A percentile compares a stretch with the other conserved stretches of the same genome.
Conservation (phyloP, 1,140 invertebrate genomes). For the Goniozus legneri region DNA sequence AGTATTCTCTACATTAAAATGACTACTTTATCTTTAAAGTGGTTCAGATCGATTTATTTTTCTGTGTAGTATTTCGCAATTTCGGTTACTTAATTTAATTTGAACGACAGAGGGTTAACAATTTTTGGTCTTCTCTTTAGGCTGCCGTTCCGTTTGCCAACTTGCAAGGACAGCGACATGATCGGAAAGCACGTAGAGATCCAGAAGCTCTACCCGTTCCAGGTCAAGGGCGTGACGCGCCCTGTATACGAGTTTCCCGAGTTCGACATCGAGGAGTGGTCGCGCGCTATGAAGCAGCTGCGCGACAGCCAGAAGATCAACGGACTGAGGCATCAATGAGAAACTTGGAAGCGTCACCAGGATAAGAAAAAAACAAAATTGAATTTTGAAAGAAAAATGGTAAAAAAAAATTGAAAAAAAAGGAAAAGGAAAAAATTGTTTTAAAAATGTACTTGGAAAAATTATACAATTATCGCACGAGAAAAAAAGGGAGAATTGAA, state of each 20-base stretch:
- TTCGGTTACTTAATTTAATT: too few species aligned
- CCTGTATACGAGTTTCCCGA: slow-evolving; percentile 18
- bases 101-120: too few species aligned
- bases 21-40: too few species aligned
- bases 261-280: slow-evolving; percentile 13
- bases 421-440: too few species aligned
- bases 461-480: too few species aligned
- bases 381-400: background rate
- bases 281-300: slow-evolving; percentile 9
- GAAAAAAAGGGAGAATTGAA: too few species aligned
- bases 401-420: background rate
- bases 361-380: background rate
- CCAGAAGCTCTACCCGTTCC: slow-evolving; percentile 20
- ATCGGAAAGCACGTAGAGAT: slow-evolving; percentile 12
- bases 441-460: too few species aligned
- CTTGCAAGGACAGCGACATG: slow-evolving; percentile 16
- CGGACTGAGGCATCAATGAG: too few species aligned
- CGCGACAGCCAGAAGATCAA: slow-evolving; percentile 4
- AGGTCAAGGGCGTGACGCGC: background rate
- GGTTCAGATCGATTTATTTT: too few species aligned
- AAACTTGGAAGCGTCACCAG: too few species aligned
- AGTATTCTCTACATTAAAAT: too few species aligned
- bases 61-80: too few species aligned
- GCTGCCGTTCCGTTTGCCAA: slow-evolving; percentile 22
- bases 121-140: slow-evolving; percentile 16